A percentile compares a stretch with the other conserved stretches of the same genome.
Conservation (phyloP, 2,888 invertebrate species). For the Cosmia trapezina region DNA sequence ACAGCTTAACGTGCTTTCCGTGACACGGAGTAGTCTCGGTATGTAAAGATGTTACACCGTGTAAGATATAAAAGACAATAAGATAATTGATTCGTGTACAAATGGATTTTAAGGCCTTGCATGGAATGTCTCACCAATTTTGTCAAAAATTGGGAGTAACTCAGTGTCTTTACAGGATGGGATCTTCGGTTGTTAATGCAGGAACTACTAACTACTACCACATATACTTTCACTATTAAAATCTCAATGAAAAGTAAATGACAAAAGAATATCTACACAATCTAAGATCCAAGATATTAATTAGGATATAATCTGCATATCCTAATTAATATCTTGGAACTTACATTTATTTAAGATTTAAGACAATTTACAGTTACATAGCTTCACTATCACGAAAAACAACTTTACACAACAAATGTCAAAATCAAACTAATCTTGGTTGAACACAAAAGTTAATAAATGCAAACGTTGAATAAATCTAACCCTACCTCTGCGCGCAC, state of each 20-base stretch:
- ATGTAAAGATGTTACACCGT: background rate
- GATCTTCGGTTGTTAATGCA: background rate
- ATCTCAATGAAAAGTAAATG: background rate
- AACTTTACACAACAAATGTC: slow-evolving; percentile 83
- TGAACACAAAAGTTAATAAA: slow-evolving; percentile 84
- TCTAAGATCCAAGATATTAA: too few species aligned
- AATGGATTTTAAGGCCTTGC: background rate
- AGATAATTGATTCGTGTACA: too few species aligned
- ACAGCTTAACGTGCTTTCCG: too few species aligned
- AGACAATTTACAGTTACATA: background rate
- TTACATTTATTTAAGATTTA: background rate
- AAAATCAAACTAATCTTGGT: slow-evolving; percentile 85
- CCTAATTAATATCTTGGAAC: background rate
- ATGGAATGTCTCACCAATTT: background rate
- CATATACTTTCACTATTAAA: background rate
- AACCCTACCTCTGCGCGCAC: slow-evolving; percentile 84
- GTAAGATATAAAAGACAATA: slow-evolving; percentile 63
- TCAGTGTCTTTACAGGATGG: background rate
- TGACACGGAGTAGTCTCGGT: too few species aligned
- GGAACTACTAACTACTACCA: background rate
- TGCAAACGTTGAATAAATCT: slow-evolving; percentile 86
- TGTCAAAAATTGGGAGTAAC: background rate
- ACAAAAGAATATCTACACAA: background rate
- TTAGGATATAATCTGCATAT: too few species aligned
- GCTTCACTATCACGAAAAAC: slow-evolving; percentile 57